Evolutionary conservation across 2,888 invertebrate species (phyloP), one percentile per base, ranked within the genome.

Genomic region (Cephus runcator): DNA sequence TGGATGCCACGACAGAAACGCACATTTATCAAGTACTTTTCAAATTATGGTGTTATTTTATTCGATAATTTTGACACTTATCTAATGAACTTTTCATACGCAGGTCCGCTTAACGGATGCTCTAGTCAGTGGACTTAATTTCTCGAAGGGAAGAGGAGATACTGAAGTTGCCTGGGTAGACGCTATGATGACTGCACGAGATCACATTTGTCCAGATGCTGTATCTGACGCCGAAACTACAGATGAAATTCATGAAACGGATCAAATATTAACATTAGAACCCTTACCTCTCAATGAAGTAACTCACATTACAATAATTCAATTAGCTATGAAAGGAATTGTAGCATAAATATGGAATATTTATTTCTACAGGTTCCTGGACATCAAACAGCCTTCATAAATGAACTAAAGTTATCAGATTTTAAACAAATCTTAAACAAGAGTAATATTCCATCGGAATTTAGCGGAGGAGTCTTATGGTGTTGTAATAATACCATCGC

Each of bases 161-260:
- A 96, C 97, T 0, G 99, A 99, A 91, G 94, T 99, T n/a, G 97
- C 99, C 0, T 99, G 99, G 99, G 93, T 99, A 15, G 96, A 97
- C 89, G 98, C 97, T 0, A 93, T 95, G 84, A 94, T 97, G 79
- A 93, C 94, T 15, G 92, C 94, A 30, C 89, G 92, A 69, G 91
- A 91, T 83, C 91, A 91, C 79, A 86, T 91, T 76, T 90, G 91
- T 77, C 92, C 94, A 0, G 94, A 94, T 74, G 93, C 94, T 74
- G 94, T 95, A 83, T 92, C 93, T 75, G 94, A 95, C 83, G 92
- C 92, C 1, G 92, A 92, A 84, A 91, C 92, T 35, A 92, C 91
- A 69, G 86, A 90, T 68, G 91, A 91, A 68, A 86, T 90, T 69
- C 92, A 93, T 81, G 92, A 93, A 78, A 88, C 82, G 69, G 90